Evolutionary conservation across 1,140 invertebrate genomes (phyloP).

Genomic region (Drosophila takahashii): DNA sequence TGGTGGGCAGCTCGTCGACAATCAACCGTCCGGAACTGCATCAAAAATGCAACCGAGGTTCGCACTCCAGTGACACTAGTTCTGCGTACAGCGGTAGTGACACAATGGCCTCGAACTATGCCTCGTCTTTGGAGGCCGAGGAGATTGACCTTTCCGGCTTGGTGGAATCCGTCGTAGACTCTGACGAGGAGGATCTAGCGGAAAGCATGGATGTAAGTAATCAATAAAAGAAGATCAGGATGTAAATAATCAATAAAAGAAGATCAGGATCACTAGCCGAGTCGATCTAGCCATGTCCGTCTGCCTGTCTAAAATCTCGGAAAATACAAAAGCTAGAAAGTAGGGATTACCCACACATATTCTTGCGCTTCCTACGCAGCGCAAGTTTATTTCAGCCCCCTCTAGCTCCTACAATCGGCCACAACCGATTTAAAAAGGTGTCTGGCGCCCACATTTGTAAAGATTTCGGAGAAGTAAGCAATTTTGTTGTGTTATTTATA

Average conservation of each 20-base stretch:
- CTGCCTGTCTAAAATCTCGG: too few species aligned
- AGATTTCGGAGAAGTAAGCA: too few species aligned
- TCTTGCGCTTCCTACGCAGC: neutral
- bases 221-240: conserved; percentile 87
- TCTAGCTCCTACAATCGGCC: too few species aligned
- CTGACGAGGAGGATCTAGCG: conserved; percentile 96
- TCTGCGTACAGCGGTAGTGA: conserved; percentile 98
- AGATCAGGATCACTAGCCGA: too few species aligned
- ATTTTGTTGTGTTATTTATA: too few species aligned
- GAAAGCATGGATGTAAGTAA: conserved; percentile 94
- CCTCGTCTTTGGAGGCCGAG: conserved; percentile 93
- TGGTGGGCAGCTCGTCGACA: conserved; percentile 34
- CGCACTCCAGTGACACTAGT: conserved; percentile 96
- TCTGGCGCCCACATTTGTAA: too few species aligned
- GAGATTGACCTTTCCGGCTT: conserved; percentile 97
- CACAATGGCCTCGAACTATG: conserved; percentile 96
- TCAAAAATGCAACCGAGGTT: conserved; percentile 93
- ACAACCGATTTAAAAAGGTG: too few species aligned
- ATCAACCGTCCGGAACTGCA: conserved; percentile 87
- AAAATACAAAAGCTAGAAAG: too few species aligned
- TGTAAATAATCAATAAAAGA: conserved; percentile 87
- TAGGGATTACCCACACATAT: neutral
- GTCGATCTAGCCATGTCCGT: too few species aligned
- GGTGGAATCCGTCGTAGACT: conserved; percentile 97
- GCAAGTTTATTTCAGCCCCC: too few species aligned